Evolutionary conservation across 1,140 invertebrate genomes (phyloP), one percentile per base, ranked within the genome.

Genomic region (Sitophilus oryzae): DNA sequence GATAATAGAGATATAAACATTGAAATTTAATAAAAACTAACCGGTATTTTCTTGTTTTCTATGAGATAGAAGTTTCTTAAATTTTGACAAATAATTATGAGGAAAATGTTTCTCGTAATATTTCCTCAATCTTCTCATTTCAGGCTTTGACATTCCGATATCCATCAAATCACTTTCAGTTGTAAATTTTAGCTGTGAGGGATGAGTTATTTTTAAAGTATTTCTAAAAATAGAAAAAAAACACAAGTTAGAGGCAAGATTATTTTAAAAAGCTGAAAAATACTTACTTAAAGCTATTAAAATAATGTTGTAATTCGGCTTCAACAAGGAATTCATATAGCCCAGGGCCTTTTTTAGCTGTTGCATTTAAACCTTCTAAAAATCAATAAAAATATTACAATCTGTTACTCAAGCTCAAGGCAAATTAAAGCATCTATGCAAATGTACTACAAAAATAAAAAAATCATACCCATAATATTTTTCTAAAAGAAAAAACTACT

Each of bases 181-280:
- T 4, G 96, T 93, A 79, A 93, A 97, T 72, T 97, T 97, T n/a
- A 99, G 75, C 72, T 99, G 95, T 18, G 89, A 84, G n/a, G 93
- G 84, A 73, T 86, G 90, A 66, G 85, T 85, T 42, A 93, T 82
- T 73, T 88, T 88, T 60, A 88, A 72, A 66, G 84, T 81, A 66
- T 81, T 77, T 78, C 89, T 91, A 71, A 53, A 71, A 72, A 64
- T 43, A 63, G 61, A 44, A 58, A 50, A 52, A 52, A 35, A 34
- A 40, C 10, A 40, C 20, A n/a, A 42, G 21, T 16, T 44, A n/a
- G 3, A n/a, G 20, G 35, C 14, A n/a, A 38, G n/a, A 21, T n/a
- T 11, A 48, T 18, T 21, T 41, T 10, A 16, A 16, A 15, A 44
- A 19, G 19, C 11, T 38, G 18, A 38, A 5, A 41, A 49, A 5